phyloP scores from a whole-genome alignment of 2,113 vertebrate species.

The Seriola dumerili region DNA sequence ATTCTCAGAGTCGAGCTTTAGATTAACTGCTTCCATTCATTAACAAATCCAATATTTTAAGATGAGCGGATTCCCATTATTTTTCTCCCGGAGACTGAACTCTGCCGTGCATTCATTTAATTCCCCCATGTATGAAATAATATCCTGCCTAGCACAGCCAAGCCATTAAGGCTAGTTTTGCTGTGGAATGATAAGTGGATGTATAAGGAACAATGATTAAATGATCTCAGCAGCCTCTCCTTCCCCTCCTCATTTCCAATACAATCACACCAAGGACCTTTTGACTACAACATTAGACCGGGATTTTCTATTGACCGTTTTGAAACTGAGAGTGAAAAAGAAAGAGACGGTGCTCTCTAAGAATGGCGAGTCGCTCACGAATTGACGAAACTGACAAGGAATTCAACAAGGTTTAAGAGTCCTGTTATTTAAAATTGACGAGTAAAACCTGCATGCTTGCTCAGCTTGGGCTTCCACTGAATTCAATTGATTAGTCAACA shows the following conservation, averaged over 20 bases:
- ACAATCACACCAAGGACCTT: constrained; percentile 53
- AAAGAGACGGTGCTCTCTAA: constrained; percentile 11
- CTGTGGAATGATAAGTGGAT: constrained; percentile 63
- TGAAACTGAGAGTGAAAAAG: constrained; percentile 26
- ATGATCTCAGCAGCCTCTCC: constrained; percentile 66
- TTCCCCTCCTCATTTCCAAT: constrained; percentile 32
- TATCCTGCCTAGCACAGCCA: constrained; percentile 57
- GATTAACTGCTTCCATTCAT: constrained; percentile 58
- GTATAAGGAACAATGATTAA: constrained; percentile 71
- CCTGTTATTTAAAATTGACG: constrained; percentile 4
- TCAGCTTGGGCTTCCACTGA: neutral
- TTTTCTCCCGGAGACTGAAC: constrained; percentile 59
- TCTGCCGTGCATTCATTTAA: constrained; percentile 62
- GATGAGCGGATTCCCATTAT: constrained; percentile 59
- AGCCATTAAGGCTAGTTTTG: constrained; percentile 64
- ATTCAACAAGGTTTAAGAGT: neutral
- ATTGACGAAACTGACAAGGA: neutral
- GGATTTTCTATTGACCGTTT: constrained; percentile 47
- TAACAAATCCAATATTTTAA: constrained; percentile 72
- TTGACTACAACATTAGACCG: constrained; percentile 24
- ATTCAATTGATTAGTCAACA: neutral
- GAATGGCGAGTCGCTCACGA: constrained; percentile 4
- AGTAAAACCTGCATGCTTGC: constrained; percentile 11
- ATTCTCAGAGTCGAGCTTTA: constrained; percentile 37
- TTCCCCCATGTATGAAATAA: constrained; percentile 71